Evolutionary conservation across 92 coral and sea anemone species (phyloP).

Genomic region (Bergia sp.): DNA sequence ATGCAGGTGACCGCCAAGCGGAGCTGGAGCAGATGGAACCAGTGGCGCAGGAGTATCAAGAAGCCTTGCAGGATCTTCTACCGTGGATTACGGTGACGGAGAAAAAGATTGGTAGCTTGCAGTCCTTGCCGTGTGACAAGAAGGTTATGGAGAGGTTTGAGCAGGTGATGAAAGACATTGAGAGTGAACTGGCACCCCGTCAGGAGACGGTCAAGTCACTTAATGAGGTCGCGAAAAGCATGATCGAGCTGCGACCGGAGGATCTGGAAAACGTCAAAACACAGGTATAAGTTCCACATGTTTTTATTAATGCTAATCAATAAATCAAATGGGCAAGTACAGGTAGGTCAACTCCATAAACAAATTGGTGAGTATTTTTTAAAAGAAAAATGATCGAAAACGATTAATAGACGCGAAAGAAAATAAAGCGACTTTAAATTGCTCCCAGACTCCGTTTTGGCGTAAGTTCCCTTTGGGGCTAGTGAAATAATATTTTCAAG

Average conservation of each 20-base stretch:
- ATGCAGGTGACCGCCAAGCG: conserved; percentile 72
- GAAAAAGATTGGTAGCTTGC: conserved; percentile 71
- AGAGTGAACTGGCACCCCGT: conserved; percentile 60
- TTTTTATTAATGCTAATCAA: too few species aligned
- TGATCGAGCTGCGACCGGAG: conserved; percentile 77
- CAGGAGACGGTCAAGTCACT: conserved; percentile 58
- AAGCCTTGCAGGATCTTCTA: conserved; percentile 64
- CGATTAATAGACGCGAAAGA: too few species aligned
- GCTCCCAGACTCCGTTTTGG: too few species aligned
- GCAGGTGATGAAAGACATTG: conserved; percentile 72
- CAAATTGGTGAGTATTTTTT: too few species aligned
- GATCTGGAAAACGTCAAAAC: conserved; percentile 67
- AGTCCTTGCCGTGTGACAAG: conserved; percentile 79
- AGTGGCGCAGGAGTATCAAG: conserved; percentile 76
- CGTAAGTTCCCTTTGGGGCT: too few species aligned
- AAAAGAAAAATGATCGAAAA: too few species aligned
- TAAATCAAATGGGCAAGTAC: too few species aligned
- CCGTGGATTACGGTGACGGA: conserved; percentile 83
- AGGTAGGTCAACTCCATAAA: too few species aligned
- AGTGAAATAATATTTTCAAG: too few species aligned
- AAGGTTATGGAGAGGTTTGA: conserved; percentile 73
- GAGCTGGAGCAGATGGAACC: conserved; percentile 86
- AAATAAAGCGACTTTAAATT: too few species aligned
- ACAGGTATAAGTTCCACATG: conserved; percentile 30
- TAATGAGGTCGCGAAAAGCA: conserved; percentile 68